Evolutionary conservation across 2,113 vertebrate genomes (phyloP).

Genomic region (Festucalex cinctus): DNA sequence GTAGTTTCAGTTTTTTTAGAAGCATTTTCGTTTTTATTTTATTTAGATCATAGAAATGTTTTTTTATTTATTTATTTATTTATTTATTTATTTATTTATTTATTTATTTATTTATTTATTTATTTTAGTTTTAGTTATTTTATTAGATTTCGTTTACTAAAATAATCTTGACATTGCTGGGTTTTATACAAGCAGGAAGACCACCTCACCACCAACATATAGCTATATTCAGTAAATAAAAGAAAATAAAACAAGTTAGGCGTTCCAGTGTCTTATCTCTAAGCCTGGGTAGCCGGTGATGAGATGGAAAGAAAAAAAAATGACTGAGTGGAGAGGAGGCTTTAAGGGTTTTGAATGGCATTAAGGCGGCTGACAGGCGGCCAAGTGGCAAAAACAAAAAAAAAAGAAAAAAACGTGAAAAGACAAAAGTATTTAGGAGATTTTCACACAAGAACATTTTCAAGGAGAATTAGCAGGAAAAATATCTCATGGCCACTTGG

Average conservation of each 20-base stretch:
- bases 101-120: too few species aligned
- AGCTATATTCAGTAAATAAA: neutral
- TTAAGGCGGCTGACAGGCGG: slow-evolving; percentile 8
- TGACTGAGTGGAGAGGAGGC: neutral
- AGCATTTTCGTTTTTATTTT: too few species aligned
- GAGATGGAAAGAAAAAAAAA: neutral
- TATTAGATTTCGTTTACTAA: too few species aligned
- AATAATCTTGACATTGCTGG: too few species aligned
- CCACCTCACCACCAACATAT: neutral
- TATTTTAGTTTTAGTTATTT: too few species aligned
- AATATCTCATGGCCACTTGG: neutral
- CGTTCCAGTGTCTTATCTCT: neutral
- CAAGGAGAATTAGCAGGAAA: slow-evolving; percentile 1
- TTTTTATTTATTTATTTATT: too few species aligned
- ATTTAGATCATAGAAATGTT: too few species aligned
- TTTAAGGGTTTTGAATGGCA: slow-evolving; percentile 7
- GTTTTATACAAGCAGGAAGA: neutral
- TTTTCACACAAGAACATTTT: slow-evolving; percentile 7
- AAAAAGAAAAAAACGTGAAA: slow-evolving; percentile 11
- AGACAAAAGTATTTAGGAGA: slow-evolving; percentile 6
- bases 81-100: too few species aligned
- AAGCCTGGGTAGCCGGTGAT: neutral
- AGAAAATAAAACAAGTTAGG: neutral
- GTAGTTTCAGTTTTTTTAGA: too few species aligned
- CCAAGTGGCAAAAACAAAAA: slow-evolving; percentile 6